phyloP scores from a whole-genome alignment of 2,797 vertebrate species.

The Podargus strigoides region DNA sequence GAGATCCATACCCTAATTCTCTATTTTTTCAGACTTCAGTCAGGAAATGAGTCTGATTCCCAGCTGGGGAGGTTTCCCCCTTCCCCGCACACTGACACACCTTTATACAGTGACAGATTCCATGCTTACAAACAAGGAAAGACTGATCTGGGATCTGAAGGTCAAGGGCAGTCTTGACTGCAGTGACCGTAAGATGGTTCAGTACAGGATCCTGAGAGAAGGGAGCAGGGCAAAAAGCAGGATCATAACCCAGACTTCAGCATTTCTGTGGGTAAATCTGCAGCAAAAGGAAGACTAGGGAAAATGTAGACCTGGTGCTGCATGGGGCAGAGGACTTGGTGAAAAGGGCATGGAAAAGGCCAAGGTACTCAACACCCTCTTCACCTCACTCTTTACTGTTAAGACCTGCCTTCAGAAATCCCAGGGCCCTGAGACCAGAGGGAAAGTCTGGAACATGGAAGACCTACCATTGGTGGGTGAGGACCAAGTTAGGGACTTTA shows the following conservation, averaged over 20 bases:
- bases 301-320: not conserved
- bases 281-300: not conserved
- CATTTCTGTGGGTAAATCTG: not conserved
- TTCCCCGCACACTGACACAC: not conserved
- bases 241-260: not conserved
- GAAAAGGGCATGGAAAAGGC: not conserved
- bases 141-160: not conserved
- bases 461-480: not conserved
- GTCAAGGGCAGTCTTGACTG: not conserved
- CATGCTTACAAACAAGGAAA: not conserved
- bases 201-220: too few relatives aligned
- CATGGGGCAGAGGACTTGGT: not conserved
- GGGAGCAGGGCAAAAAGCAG: too few relatives aligned
- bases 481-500: not conserved
- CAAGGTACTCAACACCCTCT: not conserved
- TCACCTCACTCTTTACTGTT: not conserved
- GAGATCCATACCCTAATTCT: not conserved
- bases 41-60: not conserved
- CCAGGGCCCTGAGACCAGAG: not conserved
- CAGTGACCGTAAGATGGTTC: not conserved
- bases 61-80: too few relatives aligned
- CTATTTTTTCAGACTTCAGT: not conserved
- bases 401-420: not conserved
- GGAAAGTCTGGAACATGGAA: not conserved
- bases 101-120: not conserved